Percentiles rank a stretch among this genome's conserved stretches.
phyloP scores from a whole-genome alignment of 1,140 invertebrate species.

The Cotesia glomerata region DNA sequence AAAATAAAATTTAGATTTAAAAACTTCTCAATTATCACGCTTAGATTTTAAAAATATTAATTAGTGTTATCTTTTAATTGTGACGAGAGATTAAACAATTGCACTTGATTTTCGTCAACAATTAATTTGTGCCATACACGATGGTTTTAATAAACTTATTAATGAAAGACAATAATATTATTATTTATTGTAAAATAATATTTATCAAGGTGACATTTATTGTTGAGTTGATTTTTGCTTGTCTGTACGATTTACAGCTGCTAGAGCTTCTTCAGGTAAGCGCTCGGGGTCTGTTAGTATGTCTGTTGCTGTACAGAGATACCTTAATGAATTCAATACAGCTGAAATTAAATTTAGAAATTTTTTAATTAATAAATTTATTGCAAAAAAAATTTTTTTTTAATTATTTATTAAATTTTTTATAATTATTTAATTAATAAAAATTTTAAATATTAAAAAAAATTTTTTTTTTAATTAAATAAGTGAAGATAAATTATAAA shows the following conservation, averaged over 20 bases:
- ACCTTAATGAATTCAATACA: constrained; percentile 88
- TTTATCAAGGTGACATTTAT: constrained; percentile 22
- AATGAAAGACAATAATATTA: not conserved
- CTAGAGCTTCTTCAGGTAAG: constrained; percentile 84
- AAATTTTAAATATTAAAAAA: not conserved
- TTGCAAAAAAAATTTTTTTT: not conserved
- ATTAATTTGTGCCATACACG: constrained; percentile 1
- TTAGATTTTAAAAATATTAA: not conserved
- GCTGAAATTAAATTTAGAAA: constrained; percentile 68
- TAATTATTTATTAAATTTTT: not conserved
- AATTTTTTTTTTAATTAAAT: too few species aligned
- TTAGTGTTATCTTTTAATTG: not conserved
- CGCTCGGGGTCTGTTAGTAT: constrained; percentile 87
- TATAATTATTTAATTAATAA: not conserved
- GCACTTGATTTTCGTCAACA: not conserved
- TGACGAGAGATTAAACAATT: not conserved
- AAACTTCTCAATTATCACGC: not conserved
- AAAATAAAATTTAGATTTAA: too few species aligned
- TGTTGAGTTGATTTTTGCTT: constrained; percentile 51
- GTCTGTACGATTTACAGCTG: constrained; percentile 63
- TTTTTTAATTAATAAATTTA: not conserved
- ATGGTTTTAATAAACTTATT: not conserved
- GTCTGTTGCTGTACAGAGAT: constrained; percentile 90
- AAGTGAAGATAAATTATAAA: too few species aligned
- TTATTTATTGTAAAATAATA: not conserved